Percentiles rank a stretch among this genome's conserved stretches.
phyloP scores from a whole-genome alignment of 2,797 vertebrate species.

The Babyrousa celebensis region DNA sequence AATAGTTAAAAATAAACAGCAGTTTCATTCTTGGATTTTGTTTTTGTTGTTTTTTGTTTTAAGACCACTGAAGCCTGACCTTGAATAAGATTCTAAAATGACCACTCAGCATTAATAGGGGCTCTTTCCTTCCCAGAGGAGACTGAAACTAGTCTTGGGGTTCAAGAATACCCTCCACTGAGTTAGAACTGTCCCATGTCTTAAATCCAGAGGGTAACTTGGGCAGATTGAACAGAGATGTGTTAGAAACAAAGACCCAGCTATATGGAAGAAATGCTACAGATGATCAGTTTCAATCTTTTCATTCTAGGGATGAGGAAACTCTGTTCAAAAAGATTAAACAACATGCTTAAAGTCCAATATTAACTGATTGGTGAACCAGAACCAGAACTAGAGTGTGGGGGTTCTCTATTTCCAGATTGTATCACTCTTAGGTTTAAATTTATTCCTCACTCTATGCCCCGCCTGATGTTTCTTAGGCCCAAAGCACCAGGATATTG shows the following conservation, averaged over 20 bases:
- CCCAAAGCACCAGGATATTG: neutral
- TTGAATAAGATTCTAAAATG: neutral
- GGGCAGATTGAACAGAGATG: neutral
- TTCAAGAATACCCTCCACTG: neutral
- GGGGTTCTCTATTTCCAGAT: neutral
- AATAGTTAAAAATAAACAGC: slow-evolving; percentile 15
- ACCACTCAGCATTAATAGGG: neutral
- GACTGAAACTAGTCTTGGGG: neutral
- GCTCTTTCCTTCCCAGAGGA: neutral
- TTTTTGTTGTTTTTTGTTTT: neutral
- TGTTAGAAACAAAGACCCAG: neutral
- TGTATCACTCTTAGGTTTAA: neutral
- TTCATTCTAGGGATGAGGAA: neutral
- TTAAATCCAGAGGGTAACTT: slow-evolving; percentile 3
- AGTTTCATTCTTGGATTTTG: neutral
- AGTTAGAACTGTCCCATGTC: neutral
- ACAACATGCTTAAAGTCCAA: neutral
- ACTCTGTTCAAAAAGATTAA: neutral
- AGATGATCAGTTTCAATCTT: neutral
- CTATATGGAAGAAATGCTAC: neutral
- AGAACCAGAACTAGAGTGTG: neutral
- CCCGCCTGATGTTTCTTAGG: neutral
- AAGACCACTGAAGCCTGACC: neutral
- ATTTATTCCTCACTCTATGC: neutral
- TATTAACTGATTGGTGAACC: neutral